A percentile compares a stretch with the other conserved stretches of the same genome.
phyloP scores from a whole-genome alignment of 2,797 vertebrate species.

The Myotis daubentonii region DNA sequence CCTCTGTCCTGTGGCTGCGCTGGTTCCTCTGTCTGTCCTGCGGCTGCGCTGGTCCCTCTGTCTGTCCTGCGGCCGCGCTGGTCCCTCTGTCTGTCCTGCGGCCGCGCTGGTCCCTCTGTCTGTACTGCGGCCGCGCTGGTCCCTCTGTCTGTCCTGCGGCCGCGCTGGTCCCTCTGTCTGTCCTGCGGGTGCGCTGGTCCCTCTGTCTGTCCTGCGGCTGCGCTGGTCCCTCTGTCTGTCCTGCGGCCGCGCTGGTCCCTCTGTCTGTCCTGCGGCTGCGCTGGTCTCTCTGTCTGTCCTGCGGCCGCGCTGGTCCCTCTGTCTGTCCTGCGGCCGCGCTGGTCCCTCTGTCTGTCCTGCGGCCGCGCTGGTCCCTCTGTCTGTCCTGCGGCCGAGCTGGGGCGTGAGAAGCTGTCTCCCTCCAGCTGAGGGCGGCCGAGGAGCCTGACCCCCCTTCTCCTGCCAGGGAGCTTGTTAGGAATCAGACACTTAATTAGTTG shows the following conservation, averaged over 20 bases:
- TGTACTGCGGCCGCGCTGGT: not conserved
- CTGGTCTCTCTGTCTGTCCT: not conserved
- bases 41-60: not conserved
- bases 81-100: not conserved
- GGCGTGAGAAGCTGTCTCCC: not conserved
- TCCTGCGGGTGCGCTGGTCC: too few relatives aligned
- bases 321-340: too few relatives aligned
- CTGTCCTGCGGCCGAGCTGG: not conserved
- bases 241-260: not conserved
- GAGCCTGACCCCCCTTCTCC: not conserved
- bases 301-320: too few relatives aligned
- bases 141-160: not conserved
- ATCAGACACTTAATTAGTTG: constrained; percentile 71
- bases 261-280: too few relatives aligned
- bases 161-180: not conserved
- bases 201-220: not conserved
- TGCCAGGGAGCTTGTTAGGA: not conserved
- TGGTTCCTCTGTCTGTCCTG: not conserved
- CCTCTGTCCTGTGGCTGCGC: not conserved
- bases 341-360: not conserved
- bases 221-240: too few relatives aligned
- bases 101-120: not conserved
- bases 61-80: too few relatives aligned
- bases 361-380: too few relatives aligned
- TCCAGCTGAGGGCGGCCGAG: not conserved